phyloP scores from a whole-genome alignment of 2,113 vertebrate genomes.

The Machaerirhynchus nigripectus region DNA sequence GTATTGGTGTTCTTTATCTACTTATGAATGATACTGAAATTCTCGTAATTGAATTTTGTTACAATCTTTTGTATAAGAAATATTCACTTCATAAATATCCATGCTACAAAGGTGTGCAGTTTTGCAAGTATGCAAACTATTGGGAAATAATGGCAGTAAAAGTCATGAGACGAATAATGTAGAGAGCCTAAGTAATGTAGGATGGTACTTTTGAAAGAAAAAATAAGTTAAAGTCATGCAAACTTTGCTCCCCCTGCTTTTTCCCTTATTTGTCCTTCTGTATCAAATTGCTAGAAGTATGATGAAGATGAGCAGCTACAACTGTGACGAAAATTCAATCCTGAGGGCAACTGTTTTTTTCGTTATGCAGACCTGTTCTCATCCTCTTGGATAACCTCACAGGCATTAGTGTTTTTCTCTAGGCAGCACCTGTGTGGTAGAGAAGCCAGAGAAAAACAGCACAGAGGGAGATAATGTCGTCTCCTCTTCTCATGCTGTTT shows the following conservation, averaged over 20 bases:
- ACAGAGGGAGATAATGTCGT: not conserved
- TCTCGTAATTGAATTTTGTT: not conserved
- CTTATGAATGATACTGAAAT: constrained; percentile 7
- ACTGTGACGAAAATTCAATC: not conserved
- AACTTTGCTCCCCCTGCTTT: not conserved
- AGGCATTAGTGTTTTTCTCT: not conserved
- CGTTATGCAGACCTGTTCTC: not conserved
- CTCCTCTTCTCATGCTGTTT: not conserved
- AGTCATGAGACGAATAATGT: not conserved
- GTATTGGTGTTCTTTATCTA: constrained; percentile 32
- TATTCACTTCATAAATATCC: constrained; percentile 19
- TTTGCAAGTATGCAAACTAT: constrained; percentile 28
- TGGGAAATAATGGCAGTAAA: not conserved
- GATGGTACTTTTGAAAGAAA: not conserved
- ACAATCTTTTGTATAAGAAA: constrained; percentile 20
- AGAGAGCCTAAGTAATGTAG: not conserved
- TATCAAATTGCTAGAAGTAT: not conserved
- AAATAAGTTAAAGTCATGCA: not conserved
- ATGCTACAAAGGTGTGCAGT: not conserved
- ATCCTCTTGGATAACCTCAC: not conserved
- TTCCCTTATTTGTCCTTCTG: not conserved
- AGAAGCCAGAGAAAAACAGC: not conserved
- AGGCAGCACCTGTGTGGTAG: not conserved
- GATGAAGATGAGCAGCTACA: not conserved
- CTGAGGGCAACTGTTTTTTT: not conserved